A percentile compares a stretch with the other conserved stretches of the same genome.
These are phyloP conservation scores for Paedocypris micromegethes DNA, from an alignment of 2,797 vertebrate genomes.

Conservation along the genomic window DNA sequence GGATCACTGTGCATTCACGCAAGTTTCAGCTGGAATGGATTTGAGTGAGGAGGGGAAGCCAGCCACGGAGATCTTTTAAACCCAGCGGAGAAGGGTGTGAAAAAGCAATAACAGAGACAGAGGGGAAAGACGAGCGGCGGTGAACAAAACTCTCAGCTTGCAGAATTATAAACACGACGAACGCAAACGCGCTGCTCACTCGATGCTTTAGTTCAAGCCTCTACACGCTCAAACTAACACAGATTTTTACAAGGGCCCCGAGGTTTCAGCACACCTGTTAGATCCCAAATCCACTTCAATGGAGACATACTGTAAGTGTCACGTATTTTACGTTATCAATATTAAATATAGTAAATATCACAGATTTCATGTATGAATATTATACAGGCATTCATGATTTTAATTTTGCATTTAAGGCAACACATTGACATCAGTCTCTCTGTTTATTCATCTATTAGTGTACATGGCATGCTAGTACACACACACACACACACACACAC, in stretches of 20 bases:
- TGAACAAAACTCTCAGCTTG: slow-evolving; percentile 33
- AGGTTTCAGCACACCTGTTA: slow-evolving; percentile 22
- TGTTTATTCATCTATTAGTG: no score
- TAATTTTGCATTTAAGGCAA: no score
- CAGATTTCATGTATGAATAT: no score
- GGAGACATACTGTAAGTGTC: background rate
- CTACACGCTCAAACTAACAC: slow-evolving; percentile 17
- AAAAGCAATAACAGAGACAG: slow-evolving; percentile 36
- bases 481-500: no score
- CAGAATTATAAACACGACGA: slow-evolving; percentile 26
- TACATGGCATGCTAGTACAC: no score
- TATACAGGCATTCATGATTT: no score
- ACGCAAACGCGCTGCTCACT: slow-evolving; percentile 18
- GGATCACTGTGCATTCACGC: slow-evolving; percentile 35
- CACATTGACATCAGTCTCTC: no score
- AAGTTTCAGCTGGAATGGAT: slow-evolving; percentile 37
- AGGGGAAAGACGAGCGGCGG: slow-evolving; percentile 10
- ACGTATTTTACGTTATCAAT: no score
- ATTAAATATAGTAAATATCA: no score
- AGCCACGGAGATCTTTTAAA: slow-evolving; percentile 33
- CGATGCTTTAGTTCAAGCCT: slow-evolving; percentile 11
- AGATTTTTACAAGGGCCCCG: slow-evolving; percentile 27
- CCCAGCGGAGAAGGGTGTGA: slow-evolving; percentile 37
- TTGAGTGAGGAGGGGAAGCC: slow-evolving; percentile 22
- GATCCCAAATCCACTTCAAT: slow-evolving; percentile 12